These are phyloP conservation scores for Alectoris magna DNA, from an alignment of 2,797 vertebrate genomes.

Conservation along the genomic window DNA sequence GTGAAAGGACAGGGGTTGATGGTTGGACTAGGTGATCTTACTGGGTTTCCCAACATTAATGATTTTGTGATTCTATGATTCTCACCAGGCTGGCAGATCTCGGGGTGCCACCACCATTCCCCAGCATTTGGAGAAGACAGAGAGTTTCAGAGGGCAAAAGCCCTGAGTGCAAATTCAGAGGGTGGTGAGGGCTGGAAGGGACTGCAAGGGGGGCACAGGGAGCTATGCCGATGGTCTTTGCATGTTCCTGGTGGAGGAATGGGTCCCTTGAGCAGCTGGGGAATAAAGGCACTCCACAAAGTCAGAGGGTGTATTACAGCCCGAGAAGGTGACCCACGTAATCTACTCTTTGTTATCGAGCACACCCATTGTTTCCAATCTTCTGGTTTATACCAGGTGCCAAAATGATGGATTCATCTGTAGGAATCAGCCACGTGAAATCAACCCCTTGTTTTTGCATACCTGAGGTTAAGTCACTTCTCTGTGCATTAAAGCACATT, in stretches of 20 bases:
- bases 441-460: not conserved
- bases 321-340: not conserved
- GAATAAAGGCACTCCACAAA: not conserved
- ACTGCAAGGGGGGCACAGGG: not conserved
- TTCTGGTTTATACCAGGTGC: not conserved
- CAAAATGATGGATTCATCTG: slow-evolving; percentile 34
- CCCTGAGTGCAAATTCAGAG: not conserved
- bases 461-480: not conserved
- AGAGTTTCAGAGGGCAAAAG: not conserved
- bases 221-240: not conserved
- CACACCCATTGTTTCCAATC: not conserved
- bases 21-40: too few relatives aligned
- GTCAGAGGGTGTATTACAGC: not conserved
- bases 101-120: not conserved
- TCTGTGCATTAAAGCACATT: not conserved
- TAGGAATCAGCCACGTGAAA: not conserved
- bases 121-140: not conserved
- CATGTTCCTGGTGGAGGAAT: not conserved
- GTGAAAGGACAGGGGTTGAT: not conserved
- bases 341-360: not conserved
- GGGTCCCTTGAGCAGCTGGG: not conserved
- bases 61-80: not conserved
- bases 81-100: not conserved
- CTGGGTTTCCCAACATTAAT: too few relatives aligned
- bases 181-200: not conserved